phyloP scores from a whole-genome alignment of 2,113 vertebrate genomes.

The Petrocephalus microphthalmus region DNA sequence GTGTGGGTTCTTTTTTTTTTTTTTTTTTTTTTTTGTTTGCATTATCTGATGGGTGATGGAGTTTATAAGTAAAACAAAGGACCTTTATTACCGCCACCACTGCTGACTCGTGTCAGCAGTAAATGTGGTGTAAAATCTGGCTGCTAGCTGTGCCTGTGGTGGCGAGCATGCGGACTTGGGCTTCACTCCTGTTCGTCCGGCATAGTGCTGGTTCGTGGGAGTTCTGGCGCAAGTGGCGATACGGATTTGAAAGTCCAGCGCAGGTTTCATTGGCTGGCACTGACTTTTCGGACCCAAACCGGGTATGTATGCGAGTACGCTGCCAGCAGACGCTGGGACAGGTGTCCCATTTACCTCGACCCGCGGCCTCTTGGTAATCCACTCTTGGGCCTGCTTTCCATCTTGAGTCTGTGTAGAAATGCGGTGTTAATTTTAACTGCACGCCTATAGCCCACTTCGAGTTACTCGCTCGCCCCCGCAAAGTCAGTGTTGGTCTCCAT shows the following conservation, averaged over 20 bases:
- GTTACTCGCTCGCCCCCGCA: not conserved
- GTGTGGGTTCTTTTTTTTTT: too few relatives aligned
- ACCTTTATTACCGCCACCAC: not conserved
- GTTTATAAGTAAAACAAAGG: too few relatives aligned
- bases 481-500: not conserved
- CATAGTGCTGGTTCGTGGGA: not conserved
- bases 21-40: not conserved
- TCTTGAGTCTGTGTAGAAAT: not conserved
- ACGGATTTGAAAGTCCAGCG: not conserved
- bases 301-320: not conserved
- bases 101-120: not conserved
- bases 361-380: not conserved
- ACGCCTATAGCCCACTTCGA: not conserved
- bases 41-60: not conserved
- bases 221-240: not conserved
- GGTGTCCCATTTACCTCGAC: not conserved
- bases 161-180: not conserved
- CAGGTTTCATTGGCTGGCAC: not conserved
- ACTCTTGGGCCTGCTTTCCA: not conserved
- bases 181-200: not conserved
- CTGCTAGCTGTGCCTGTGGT: not conserved
- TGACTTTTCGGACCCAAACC: not conserved
- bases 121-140: not conserved
- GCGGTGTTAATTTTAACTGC: not conserved
- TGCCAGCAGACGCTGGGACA: not conserved